These are phyloP conservation scores for Chelonoidis abingdonii DNA, from an alignment of 2,113 vertebrate species.

Conservation along the genomic window DNA sequence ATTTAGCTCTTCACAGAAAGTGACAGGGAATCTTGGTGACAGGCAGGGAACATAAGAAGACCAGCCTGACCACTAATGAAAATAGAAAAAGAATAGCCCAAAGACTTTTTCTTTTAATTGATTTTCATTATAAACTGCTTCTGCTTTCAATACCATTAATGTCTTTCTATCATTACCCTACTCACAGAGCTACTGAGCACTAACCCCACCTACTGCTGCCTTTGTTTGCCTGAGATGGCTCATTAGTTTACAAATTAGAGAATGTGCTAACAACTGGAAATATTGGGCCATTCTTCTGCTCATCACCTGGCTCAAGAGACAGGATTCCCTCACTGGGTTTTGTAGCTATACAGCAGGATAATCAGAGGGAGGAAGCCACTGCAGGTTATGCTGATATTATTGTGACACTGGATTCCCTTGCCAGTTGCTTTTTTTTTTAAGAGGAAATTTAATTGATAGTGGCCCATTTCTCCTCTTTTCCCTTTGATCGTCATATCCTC, in stretches of 20 bases:
- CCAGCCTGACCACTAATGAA: background rate
- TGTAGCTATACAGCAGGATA: constrained; percentile 17
- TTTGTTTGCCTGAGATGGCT: background rate
- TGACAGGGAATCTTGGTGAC: background rate
- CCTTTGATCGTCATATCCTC: background rate
- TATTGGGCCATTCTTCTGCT: constrained; percentile 56
- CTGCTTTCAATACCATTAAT: background rate
- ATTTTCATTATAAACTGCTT: constrained; percentile 46
- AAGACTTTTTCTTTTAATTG: background rate
- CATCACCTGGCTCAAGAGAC: constrained; percentile 45
- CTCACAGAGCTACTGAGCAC: background rate
- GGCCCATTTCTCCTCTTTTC: background rate
- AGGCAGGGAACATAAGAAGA: background rate
- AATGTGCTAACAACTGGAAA: constrained; percentile 49
- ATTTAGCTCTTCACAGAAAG: background rate
- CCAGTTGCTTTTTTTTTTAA: background rate
- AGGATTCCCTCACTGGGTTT: background rate
- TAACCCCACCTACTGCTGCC: constrained; percentile 11
- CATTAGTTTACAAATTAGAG: constrained; percentile 47
- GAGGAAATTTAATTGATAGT: background rate
- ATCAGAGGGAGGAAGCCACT: constrained; percentile 2
- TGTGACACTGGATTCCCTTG: background rate
- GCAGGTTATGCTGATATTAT: background rate
- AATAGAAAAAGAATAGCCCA: background rate
- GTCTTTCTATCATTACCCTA: background rate